phyloP scores from a whole-genome alignment of 92 coral and sea anemone species.

The Phenganax stokvisi region DNA sequence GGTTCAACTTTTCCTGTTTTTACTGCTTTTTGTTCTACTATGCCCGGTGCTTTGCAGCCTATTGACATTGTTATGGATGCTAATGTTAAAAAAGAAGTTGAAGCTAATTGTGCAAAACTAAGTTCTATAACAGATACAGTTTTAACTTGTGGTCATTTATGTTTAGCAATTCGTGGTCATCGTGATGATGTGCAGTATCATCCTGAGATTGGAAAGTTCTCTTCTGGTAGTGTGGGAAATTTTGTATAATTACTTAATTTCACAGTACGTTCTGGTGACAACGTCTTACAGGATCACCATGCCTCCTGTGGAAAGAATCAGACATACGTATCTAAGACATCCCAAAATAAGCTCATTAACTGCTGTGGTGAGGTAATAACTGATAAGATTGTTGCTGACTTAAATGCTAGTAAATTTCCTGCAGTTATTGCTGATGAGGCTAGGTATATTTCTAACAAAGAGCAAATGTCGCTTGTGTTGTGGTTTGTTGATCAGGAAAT shows the following conservation, averaged over 20 bases:
- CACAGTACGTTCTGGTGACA: slow-evolving; percentile 17
- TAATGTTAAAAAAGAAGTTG: background rate
- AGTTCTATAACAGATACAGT: background rate
- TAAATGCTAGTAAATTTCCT: too few species aligned
- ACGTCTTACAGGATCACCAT: background rate
- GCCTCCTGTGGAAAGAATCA: too few species aligned
- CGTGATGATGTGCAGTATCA: background rate
- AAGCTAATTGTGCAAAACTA: background rate
- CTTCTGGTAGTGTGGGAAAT: background rate
- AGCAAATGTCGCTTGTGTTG: background rate
- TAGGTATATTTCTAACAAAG: too few species aligned
- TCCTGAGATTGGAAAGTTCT: too few species aligned
- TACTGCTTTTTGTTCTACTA: background rate
- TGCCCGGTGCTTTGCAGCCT: background rate
- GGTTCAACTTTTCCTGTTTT: background rate
- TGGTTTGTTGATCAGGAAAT: background rate
- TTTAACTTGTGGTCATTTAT: slow-evolving; percentile 3
- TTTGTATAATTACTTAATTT: slow-evolving; percentile 13
- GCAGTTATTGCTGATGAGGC: too few species aligned
- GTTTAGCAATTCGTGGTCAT: slow-evolving; percentile 11
- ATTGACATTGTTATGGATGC: background rate
- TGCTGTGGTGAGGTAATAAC: too few species aligned
- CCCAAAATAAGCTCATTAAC: background rate
- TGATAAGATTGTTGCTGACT: too few species aligned
- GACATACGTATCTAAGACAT: too few species aligned